A percentile compares a stretch with the other conserved stretches of the same genome.
Evolutionary conservation across 2,113 vertebrate genomes (phyloP).

Genomic region (Acinonyx jubatus): DNA sequence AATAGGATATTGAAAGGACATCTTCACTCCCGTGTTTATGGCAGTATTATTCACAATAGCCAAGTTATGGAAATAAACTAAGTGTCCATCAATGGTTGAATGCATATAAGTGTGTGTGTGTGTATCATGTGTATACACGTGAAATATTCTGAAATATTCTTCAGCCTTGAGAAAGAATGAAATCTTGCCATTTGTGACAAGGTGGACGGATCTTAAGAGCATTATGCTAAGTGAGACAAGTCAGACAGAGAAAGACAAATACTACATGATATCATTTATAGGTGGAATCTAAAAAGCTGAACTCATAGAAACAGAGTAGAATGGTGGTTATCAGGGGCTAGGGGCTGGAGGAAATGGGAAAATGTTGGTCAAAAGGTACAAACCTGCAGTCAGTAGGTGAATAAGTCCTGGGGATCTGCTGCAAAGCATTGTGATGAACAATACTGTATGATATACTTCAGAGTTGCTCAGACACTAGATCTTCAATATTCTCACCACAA

Average conservation of each 20-base stretch:
- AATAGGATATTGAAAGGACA: neutral
- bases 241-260: neutral
- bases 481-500: neutral
- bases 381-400: neutral
- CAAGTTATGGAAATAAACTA: neutral
- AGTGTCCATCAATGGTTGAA: neutral
- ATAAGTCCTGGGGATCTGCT: neutral
- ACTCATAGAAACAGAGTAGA: neutral
- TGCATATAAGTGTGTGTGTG: too few species aligned
- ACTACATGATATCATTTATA: neutral
- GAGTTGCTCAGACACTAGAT: neutral
- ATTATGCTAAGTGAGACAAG: neutral
- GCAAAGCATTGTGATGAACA: neutral
- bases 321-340: neutral
- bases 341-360: neutral
- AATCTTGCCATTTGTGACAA: neutral
- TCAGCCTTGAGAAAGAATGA: neutral
- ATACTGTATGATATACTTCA: neutral
- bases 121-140: too few species aligned
- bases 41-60: neutral
- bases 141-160: neutral
- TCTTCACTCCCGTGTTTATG: neutral
- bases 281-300: neutral
- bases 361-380: neutral
- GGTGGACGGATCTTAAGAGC: neutral